Conservation (phyloP, 2,888 invertebrate species). For the Cabera pusaria region DNA sequence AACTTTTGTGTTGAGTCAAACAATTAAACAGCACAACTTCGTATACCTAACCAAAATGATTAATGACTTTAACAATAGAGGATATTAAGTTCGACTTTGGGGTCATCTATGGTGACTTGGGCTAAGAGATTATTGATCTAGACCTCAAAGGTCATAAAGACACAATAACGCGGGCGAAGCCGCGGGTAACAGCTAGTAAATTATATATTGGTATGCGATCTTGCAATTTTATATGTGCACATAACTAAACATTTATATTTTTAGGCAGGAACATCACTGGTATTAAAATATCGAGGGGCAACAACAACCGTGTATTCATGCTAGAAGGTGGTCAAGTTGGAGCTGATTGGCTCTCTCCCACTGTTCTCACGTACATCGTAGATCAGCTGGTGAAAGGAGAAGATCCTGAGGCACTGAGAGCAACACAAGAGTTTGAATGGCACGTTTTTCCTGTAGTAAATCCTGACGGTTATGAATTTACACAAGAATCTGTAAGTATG, state of each 20-base stretch:
- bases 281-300: conserved; percentile 58
- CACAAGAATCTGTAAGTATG: conserved; percentile 83
- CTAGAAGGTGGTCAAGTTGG: conserved; percentile 85
- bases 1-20: no score
- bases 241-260: conserved; percentile 21
- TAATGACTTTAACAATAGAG: no score
- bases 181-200: no score
- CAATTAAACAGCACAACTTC: no score
- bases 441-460: conserved; percentile 89
- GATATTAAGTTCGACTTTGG: no score
- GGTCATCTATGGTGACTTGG: no score
- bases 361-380: conserved; percentile 84
- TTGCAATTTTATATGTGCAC: no score
- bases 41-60: no score
- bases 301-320: conserved; percentile 51
- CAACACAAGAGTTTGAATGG: conserved; percentile 86
- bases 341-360: conserved; percentile 90
- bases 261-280: conserved; percentile 75
- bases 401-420: conserved; percentile 65
- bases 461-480: conserved; percentile 90
- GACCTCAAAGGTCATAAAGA: no score
- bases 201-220: no score
- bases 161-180: no score
- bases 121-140: no score
- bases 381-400: conserved; percentile 84